Conservation (phyloP, 2,113 vertebrate genomes). For the Xiphophorus hellerii region DNA sequence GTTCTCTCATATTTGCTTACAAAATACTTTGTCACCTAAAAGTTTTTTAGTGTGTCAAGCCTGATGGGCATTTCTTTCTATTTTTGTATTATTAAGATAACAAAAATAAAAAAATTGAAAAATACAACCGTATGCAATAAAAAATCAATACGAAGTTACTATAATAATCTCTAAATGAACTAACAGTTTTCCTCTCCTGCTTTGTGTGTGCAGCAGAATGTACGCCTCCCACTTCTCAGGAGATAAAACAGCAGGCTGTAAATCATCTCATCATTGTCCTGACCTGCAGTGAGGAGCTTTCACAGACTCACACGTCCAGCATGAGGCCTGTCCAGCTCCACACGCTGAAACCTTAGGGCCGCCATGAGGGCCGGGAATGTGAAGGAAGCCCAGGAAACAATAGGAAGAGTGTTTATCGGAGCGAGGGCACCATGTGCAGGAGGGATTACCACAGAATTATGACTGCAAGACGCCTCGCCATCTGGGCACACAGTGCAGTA, state of each 20-base stretch:
- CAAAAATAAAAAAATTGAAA: too few relatives aligned
- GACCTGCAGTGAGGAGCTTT: constrained; percentile 17
- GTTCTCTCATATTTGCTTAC: constrained; percentile 80
- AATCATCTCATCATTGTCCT: constrained; percentile 13
- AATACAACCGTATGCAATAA: neutral
- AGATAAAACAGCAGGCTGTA: neutral
- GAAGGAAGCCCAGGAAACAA: constrained; percentile 62
- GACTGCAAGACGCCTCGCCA: constrained; percentile 70
- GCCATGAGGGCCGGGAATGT: constrained; percentile 12
- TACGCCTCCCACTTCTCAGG: neutral
- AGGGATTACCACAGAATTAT: constrained; percentile 74
- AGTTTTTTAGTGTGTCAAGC: constrained; percentile 43
- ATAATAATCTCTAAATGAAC: neutral
- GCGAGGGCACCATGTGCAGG: constrained; percentile 72
- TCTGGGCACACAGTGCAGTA: constrained; percentile 67
- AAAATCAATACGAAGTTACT: neutral
- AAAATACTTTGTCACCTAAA: constrained; percentile 72
- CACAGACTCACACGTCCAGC: constrained; percentile 23
- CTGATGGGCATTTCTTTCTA: constrained; percentile 19
- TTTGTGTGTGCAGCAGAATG: neutral
- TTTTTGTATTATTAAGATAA: neutral
- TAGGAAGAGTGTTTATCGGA: constrained; percentile 67
- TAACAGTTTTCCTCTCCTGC: neutral
- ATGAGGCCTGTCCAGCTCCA: constrained; percentile 31
- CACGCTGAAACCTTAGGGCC: neutral